phyloP scores from a whole-genome alignment of 2,888 invertebrate genomes.

The Chaetogeoica ovagalla region DNA sequence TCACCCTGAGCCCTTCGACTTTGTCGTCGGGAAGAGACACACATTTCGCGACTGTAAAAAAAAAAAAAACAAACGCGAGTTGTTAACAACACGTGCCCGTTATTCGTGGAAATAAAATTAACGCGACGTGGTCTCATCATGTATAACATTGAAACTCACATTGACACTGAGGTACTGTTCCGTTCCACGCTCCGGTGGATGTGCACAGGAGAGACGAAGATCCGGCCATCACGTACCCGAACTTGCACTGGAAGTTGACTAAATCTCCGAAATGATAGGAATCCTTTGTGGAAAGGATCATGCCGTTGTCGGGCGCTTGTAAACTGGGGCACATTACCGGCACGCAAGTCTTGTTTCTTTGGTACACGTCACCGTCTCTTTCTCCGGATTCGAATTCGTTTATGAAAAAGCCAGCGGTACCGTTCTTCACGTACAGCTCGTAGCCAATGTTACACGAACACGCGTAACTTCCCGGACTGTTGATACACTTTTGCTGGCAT shows the following conservation, averaged over 20 bases:
- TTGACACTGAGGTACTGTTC: slow-evolving; percentile 88
- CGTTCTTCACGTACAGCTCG: slow-evolving; percentile 83
- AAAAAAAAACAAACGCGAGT: slow-evolving; percentile 26
- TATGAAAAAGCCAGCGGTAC: slow-evolving; percentile 84
- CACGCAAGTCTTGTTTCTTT: slow-evolving; percentile 92
- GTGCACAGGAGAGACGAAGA: slow-evolving; percentile 83
- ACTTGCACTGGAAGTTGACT: slow-evolving; percentile 89
- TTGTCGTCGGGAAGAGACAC: slow-evolving; percentile 87
- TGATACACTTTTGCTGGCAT: slow-evolving; percentile 90
- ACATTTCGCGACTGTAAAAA: slow-evolving; percentile 78
- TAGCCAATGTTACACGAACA: slow-evolving; percentile 91
- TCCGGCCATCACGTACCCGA: slow-evolving; percentile 91
- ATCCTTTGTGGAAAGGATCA: slow-evolving; percentile 77
- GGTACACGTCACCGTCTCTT: slow-evolving; percentile 84
- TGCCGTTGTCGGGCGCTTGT: slow-evolving; percentile 80
- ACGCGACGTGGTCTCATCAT: no score
- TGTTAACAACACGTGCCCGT: no score
- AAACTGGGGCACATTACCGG: slow-evolving; percentile 85
- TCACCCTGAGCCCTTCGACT: slow-evolving; percentile 78
- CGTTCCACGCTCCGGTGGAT: slow-evolving; percentile 91
- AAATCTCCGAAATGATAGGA: slow-evolving; percentile 88
- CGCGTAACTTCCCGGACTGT: slow-evolving; percentile 83
- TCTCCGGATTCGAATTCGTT: slow-evolving; percentile 82
- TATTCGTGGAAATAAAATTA: no score
- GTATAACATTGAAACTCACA: slow-evolving; percentile 68